Percentiles rank a stretch among this genome's conserved stretches.
These are phyloP conservation scores for Chelonus insularis DNA, from an alignment of 1,140 invertebrate species.

Conservation along the genomic window DNA sequence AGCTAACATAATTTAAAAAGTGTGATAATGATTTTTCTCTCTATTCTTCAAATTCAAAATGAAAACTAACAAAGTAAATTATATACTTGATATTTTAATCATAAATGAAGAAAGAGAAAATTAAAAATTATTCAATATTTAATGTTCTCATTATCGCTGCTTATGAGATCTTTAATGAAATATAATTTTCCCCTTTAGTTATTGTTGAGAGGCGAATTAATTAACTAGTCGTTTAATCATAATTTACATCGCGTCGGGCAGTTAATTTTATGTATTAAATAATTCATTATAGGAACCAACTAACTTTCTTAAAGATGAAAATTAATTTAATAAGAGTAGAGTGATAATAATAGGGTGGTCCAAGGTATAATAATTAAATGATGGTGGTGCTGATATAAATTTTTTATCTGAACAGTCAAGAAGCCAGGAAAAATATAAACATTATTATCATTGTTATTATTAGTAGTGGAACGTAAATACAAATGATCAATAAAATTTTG, in stretches of 20 bases:
- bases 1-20: slow-evolving; percentile 26
- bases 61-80: no score
- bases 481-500: neutral
- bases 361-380: slow-evolving; percentile 17
- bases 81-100: no score
- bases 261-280: slow-evolving; percentile 12
- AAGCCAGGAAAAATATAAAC: neutral
- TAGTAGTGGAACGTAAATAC: slow-evolving; percentile 4
- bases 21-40: slow-evolving; percentile 29
- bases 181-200: no score
- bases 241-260: slow-evolving; percentile 14
- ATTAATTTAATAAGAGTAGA: neutral
- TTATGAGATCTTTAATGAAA: no score
- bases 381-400: neutral
- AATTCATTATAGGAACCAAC: slow-evolving; percentile 19
- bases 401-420: neutral
- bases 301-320: neutral
- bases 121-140: no score
- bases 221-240: slow-evolving; percentile 3
- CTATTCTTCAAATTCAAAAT: no score
- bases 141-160: no score
- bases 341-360: slow-evolving; percentile 9
- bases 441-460: no score
- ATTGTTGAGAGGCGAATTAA: neutral
- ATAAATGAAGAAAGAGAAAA: no score